phyloP scores from a whole-genome alignment of 2,888 invertebrate genomes.

The Timema podura region DNA sequence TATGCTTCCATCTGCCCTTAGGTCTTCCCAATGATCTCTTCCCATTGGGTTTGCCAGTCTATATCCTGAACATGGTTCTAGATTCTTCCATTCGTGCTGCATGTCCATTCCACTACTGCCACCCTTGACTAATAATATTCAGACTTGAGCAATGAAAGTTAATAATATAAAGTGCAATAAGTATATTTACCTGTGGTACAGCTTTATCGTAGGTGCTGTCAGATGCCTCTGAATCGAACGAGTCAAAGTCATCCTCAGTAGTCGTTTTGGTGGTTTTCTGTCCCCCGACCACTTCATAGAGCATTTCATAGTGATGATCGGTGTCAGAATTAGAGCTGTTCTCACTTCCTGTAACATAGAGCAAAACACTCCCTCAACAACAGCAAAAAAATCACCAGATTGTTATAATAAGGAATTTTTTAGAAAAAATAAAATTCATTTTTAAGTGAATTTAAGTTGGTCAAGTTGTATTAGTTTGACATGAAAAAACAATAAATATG shows the following conservation, averaged over 20 bases:
- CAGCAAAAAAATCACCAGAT: neutral
- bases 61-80: too few relatives aligned
- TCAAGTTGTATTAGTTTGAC: too few relatives aligned
- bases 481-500: neutral
- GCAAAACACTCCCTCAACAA: constrained; percentile 22
- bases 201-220: constrained; percentile 26
- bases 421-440: neutral
- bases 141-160: too few relatives aligned
- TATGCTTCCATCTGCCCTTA: too few relatives aligned
- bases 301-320: constrained; percentile 67
- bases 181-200: constrained; percentile 25
- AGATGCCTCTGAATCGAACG: constrained; percentile 61
- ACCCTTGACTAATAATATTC: too few relatives aligned
- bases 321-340: constrained; percentile 54
- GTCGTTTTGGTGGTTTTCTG: constrained; percentile 39
- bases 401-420: neutral
- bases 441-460: too few relatives aligned
- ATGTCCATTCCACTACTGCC: too few relatives aligned
- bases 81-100: too few relatives aligned
- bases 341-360: constrained; percentile 54
- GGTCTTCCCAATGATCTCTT: too few relatives aligned
- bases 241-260: constrained; percentile 60
- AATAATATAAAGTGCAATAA: too few relatives aligned
- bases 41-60: too few relatives aligned
- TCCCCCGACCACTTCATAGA: constrained; percentile 43